Evolutionary conservation across 2,113 vertebrate species (phyloP).

Genomic region (Oncorhynchus gorbuscha): DNA sequence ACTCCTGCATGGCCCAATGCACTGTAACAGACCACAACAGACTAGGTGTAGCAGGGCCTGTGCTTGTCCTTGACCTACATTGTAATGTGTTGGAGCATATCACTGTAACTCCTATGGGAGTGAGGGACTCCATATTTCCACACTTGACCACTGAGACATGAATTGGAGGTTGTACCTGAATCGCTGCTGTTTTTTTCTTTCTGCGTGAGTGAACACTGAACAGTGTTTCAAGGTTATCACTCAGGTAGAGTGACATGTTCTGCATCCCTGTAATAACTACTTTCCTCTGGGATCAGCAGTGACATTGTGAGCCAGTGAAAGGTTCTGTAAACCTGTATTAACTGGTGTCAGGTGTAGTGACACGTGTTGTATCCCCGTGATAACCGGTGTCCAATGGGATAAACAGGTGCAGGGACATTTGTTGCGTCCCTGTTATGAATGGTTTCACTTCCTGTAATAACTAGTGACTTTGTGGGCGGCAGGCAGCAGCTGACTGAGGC

Average conservation of each 20-base stretch:
- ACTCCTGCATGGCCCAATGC: too few relatives aligned
- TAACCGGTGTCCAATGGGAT: too few relatives aligned
- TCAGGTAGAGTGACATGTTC: conserved; percentile 59
- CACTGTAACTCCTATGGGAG: conserved; percentile 38
- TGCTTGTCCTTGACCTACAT: too few relatives aligned
- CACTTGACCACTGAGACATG: conserved; percentile 46
- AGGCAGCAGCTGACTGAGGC: conserved; percentile 61
- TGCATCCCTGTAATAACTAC: conserved; percentile 64
- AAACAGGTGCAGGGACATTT: conserved; percentile 55
- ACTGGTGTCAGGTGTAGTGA: background rate
- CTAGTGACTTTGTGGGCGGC: conserved; percentile 33
- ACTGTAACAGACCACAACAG: too few relatives aligned
- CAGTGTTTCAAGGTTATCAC: conserved; percentile 69
- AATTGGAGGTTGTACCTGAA: conserved; percentile 34
- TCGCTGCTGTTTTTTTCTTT: background rate
- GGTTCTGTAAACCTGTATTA: background rate
- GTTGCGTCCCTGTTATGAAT: conserved; percentile 64
- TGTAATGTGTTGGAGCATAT: conserved; percentile 15
- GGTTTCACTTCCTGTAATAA: conserved; percentile 63
- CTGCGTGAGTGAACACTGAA: conserved; percentile 60
- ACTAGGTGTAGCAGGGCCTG: too few relatives aligned
- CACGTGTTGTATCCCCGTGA: background rate
- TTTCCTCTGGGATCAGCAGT: conserved; percentile 65
- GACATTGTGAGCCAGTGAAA: background rate
- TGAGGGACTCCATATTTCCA: conserved; percentile 54